Base-by-base conservation (phyloP, 1,140 invertebrate genomes). In the Oryctes rhinoceros region DNA sequence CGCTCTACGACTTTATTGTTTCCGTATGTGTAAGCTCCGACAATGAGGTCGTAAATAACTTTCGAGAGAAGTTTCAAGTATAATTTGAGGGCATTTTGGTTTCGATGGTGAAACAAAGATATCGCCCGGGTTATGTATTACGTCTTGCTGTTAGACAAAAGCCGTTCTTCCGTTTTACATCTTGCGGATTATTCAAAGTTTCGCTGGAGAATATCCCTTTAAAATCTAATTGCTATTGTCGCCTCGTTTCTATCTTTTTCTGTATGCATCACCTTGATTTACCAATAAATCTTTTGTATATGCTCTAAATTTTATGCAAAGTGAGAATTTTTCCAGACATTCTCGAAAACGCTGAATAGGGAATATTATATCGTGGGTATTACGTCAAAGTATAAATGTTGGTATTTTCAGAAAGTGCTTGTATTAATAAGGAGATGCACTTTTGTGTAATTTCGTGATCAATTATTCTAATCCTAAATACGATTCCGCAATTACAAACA, bases 31-130 rank as follows among this genome's bases (percentile, higher is more conserved):
- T 59, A 59, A 59, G 53, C 53, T 18, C 15, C 18, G 53, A 59
- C 53, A 59, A 59, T 59, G 53, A 59, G 53, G 13, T 59, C 53
- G 7, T 59, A 59, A 59, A 59, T 59, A 59, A 59, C 53, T 59
- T 59, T 18, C 53, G 53, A 59, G 53, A 59, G 53, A 59, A 59
- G 53, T 59, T 59, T n/a, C 53, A 2, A 59, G 53, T 6, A 59
- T 59, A 59, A 59, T 59, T 59, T 15, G 6, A 18, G 18, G 53
- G 53, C 53, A 18, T 59, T 59, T 59, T 59, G n/a, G 53, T 6
- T 59, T 59, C 53, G n/a, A 59, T 59, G 15, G 53, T 59, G 15
- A 18, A 59, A 59, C 53, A 59, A 18, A 59, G 53, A 59, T 18
- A 59, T 0, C 11, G 5, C 13, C n/a, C 18, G 53, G 18, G 13